Conservation (phyloP, 2,113 vertebrate genomes). For the Orientallactaga bullata region DNA sequence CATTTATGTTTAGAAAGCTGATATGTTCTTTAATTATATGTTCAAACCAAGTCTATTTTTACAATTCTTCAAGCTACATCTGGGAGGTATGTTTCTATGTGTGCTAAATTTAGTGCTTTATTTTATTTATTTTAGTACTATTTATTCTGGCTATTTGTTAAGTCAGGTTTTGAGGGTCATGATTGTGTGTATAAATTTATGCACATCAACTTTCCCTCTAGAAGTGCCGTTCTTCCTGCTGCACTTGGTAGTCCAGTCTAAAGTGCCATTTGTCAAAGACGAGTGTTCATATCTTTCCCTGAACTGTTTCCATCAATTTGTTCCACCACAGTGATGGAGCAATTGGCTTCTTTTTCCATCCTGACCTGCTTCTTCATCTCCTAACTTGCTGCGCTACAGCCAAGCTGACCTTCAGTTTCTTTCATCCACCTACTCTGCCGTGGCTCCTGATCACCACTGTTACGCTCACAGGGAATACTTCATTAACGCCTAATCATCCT, state of each 20-base stretch:
- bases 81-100: background rate
- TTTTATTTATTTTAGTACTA: background rate
- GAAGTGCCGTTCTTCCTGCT: background rate
- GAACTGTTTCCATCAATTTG: background rate
- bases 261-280: background rate
- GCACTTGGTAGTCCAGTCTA: background rate
- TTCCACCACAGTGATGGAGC: background rate
- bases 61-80: background rate
- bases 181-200: background rate
- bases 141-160: background rate
- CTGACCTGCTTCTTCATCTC: background rate
- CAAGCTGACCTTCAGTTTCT: background rate
- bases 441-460: background rate
- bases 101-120: background rate
- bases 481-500: constrained; percentile 55
- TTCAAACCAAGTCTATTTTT: background rate
- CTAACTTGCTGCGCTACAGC: background rate
- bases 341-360: background rate
- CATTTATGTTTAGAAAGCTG: background rate
- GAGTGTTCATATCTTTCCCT: background rate
- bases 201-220: background rate
- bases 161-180: background rate
- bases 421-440: background rate
- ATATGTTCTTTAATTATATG: background rate
- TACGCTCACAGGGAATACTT: background rate